These are phyloP conservation scores for Colius striatus DNA, from an alignment of 2,113 vertebrate species.

Conservation along the genomic window DNA sequence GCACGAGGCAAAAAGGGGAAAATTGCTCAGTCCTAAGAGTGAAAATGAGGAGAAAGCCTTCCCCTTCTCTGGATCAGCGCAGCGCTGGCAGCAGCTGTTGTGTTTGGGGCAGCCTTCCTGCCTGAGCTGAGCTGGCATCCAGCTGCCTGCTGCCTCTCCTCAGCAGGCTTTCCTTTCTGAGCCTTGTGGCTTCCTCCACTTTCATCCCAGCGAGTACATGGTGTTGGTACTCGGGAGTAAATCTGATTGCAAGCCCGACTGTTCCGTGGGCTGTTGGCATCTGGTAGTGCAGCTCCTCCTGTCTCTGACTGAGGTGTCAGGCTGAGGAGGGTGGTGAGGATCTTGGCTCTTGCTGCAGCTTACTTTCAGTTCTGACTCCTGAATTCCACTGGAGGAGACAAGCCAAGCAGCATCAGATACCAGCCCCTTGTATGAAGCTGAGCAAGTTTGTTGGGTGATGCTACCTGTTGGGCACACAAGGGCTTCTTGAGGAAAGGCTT, in stretches of 20 bases:
- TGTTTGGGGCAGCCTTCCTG: background rate
- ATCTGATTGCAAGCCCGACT: background rate
- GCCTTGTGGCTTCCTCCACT: background rate
- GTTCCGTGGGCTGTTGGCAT: background rate
- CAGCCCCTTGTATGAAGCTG: background rate
- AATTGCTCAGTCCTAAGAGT: background rate
- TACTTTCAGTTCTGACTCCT: background rate
- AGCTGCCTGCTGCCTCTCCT: background rate
- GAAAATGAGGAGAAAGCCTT: background rate
- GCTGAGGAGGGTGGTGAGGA: background rate
- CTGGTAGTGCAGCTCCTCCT: background rate
- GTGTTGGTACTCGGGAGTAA: background rate
- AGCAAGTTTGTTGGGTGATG: background rate
- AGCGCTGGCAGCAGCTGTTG: background rate
- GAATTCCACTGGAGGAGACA: background rate
- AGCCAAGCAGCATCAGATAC: background rate
- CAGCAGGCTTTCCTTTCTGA: background rate
- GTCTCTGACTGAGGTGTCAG: background rate
- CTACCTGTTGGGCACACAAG: background rate
- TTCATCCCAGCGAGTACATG: background rate
- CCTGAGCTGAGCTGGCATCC: background rate
- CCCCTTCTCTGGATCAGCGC: background rate
- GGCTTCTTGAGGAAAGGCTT: conserved; percentile 25
- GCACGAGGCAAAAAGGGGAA: background rate
- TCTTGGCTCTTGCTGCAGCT: background rate